Percentiles rank a stretch among this genome's conserved stretches.
Evolutionary conservation across 2,797 vertebrate genomes (phyloP).

Genomic region (Artibeus jamaicensis): DNA sequence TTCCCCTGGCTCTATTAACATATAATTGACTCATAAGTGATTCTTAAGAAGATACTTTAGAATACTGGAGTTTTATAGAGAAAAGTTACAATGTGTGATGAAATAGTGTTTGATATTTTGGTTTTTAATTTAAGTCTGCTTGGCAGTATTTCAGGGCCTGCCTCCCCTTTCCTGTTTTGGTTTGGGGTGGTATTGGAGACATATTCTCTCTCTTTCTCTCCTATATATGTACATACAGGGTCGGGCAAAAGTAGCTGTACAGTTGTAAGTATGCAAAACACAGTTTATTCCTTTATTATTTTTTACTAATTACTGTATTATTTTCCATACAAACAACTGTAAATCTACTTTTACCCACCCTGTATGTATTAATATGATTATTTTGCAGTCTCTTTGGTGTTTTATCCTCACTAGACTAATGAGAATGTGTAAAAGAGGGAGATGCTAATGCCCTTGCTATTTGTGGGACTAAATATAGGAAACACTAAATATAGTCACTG

Average conservation of each 20-base stretch:
- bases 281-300: background rate
- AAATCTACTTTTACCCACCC: background rate
- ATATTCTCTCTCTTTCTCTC: background rate
- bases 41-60: constrained; percentile 34
- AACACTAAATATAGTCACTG: background rate
- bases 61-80: background rate
- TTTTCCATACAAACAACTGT: background rate
- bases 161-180: background rate
- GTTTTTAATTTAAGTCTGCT: background rate
- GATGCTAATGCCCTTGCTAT: background rate
- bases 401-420: background rate
- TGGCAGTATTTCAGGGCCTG: background rate
- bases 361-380: background rate
- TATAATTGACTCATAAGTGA: background rate
- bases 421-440: constrained; percentile 2
- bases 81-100: background rate
- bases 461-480: background rate
- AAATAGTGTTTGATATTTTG: background rate
- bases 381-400: background rate
- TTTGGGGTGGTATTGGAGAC: background rate
- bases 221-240: background rate
- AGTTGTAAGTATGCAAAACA: background rate
- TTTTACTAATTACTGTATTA: background rate
- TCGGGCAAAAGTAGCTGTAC: background rate
- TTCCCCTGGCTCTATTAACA: background rate